Base-by-base conservation (phyloP, 2,888 invertebrate species). In the Caprella mutica region DNA sequence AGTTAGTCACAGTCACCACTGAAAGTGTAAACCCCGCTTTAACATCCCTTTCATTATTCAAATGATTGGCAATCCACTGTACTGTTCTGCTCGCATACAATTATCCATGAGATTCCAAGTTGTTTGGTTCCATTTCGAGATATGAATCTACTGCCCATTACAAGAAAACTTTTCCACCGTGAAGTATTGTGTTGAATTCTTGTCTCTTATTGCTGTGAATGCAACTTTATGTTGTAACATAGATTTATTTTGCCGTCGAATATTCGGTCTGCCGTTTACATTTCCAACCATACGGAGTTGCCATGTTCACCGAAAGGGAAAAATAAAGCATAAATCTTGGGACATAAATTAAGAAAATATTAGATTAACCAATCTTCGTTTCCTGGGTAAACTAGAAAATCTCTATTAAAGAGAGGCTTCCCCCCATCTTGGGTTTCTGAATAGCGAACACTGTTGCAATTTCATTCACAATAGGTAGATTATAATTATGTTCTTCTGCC, bases 351-450 rank as follows among this genome's bases (percentile, higher is more conserved):
- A 9, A 1, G 24, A 6, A 43, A 43, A 24, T 14, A 14, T 17
- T 43, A 43, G 8, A 19, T 17, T 2, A 2, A 3, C 4, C 8
- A 14, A 43, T 5, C 21, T 43, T 1, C 43, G 12, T 21, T 6
- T 43, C 43, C 12, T 2, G 43, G 19, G 6, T 2, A 21, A 12
- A 21, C 43, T 43, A 4, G 8, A 21, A 43, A 43, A 43, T 43
- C 6, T 21, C 43, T 43, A n/a, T 44, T 17, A 24, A 26, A 44
- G 1, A 26, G 26, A 6, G 44, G 44, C 17, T 6, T n/a, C n/a
- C n/a, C 44, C n/a, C 44, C 44, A 44, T 44, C 44, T 23, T 24
- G n/a, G 27, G 24, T 44, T 44, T 23, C n/a, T n/a, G n/a, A n/a
- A n/a, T n/a, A n/a, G n/a, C 26, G 14, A 26, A 44, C 17, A 24